Conservation (phyloP, 2,797 vertebrate species). For the Parauchenoglanis punctatus region DNA sequence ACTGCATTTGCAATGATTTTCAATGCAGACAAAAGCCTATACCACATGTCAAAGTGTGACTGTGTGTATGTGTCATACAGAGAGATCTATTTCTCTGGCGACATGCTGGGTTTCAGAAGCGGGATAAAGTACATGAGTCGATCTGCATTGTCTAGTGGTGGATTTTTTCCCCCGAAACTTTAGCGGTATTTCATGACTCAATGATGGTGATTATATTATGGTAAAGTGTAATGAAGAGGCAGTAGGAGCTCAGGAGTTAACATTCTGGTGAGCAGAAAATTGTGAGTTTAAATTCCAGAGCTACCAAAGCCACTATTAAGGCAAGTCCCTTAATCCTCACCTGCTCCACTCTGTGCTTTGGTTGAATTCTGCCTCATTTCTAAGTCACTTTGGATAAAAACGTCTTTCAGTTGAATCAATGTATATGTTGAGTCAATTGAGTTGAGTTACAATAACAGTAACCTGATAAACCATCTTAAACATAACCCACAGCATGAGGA, state of each 20-base stretch:
- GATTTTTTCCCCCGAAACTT: not conserved
- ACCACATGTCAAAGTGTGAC: slow-evolving; percentile 17
- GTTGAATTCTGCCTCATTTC: not conserved
- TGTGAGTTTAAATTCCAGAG: not conserved
- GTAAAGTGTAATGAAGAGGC: not conserved
- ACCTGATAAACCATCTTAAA: not conserved
- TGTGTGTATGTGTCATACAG: slow-evolving; percentile 3
- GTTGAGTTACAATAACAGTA: not conserved
- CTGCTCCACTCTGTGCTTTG: not conserved
- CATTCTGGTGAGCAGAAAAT: not conserved
- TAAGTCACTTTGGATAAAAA: not conserved
- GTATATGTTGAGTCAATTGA: not conserved
- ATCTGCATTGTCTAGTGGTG: not conserved
- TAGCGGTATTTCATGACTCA: not conserved
- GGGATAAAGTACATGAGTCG: not conserved
- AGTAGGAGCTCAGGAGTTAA: not conserved
- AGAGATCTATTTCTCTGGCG: slow-evolving; percentile 27
- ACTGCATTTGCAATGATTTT: slow-evolving; percentile 54
- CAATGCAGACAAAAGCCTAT: slow-evolving; percentile 40
- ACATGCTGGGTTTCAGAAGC: slow-evolving; percentile 5
- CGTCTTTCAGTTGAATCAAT: not conserved
- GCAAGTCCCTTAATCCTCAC: not conserved
- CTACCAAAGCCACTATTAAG: not conserved
- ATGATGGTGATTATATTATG: not conserved
- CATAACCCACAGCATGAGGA: not conserved